Conservation (phyloP, 2,113 vertebrate genomes). For the Sturnira hondurensis region DNA sequence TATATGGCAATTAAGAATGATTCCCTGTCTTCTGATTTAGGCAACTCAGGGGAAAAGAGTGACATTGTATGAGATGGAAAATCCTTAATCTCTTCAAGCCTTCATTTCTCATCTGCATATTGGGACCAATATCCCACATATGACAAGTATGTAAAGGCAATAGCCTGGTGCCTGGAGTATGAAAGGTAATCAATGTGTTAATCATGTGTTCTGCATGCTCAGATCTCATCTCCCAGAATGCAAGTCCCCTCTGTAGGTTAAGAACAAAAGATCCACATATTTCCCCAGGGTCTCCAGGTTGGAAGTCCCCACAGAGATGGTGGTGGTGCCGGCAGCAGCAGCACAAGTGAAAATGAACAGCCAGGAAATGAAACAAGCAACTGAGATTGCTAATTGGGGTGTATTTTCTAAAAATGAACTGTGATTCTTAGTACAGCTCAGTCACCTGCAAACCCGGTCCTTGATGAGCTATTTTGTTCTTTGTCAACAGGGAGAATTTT, state of each 20-base stretch:
- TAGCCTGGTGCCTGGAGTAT: background rate
- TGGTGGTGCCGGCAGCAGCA: background rate
- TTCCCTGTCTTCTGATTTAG: background rate
- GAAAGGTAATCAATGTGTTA: rapidly evolving
- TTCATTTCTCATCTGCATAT: background rate
- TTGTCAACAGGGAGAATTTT: background rate
- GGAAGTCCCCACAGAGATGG: background rate
- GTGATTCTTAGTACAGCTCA: background rate
- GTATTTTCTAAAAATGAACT: conserved; percentile 50
- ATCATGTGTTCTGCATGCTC: rapidly evolving
- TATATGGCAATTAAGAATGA: background rate
- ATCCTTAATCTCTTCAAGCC: background rate
- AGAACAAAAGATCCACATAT: background rate
- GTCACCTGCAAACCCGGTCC: conserved; percentile 47
- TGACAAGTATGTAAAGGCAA: background rate
- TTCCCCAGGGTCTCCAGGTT: background rate
- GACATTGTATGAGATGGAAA: background rate
- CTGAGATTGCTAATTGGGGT: conserved; percentile 47
- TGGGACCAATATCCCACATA: background rate
- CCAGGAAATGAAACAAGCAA: conserved; percentile 51
- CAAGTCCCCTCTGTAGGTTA: background rate
- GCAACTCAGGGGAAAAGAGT: background rate
- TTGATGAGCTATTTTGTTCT: conserved; percentile 42
- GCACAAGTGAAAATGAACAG: background rate
- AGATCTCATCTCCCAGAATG: background rate